Base-by-base conservation (phyloP, 1,140 invertebrate species). In the Oryctes rhinoceros region DNA sequence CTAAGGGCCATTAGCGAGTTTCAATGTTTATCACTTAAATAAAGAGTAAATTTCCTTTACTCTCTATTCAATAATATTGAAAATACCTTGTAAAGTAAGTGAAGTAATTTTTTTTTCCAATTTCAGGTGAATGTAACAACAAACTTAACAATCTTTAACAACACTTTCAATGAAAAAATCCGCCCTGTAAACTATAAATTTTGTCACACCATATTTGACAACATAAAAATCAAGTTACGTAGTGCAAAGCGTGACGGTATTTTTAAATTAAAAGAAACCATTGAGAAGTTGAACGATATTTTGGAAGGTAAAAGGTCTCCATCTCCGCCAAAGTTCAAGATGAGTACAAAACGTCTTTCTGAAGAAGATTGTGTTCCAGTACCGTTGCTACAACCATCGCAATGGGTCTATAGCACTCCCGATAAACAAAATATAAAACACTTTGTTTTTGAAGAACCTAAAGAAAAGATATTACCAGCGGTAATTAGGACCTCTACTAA, bases 321-420 rank as follows among this genome's bases (percentile, higher is more conserved):
- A 20, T 53, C 48, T 53, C 47, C 47, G 4, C 76, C 13, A 47
- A 78, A 39, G 20, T 76, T 7, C 10, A 76, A n/a, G 37, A 78
- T 78, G 49, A 53, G 47, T 11, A 78, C 44, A 30, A 78, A 78
- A 53, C 76, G 76, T 5, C 18, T 10, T n/a, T 48, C 49, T 7
- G 44, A 48, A 53, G 76, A 78, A 0, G 76, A 78, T n/a, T 59
- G 15, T 20, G 49, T 37, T 9, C 5, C 76, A 1, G 9, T 78
- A 15, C 30, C 35, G 0, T n/a, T 79, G 10, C 59, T 79, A 35
- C 78, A 53, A 35, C 78, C 11, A 35, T 79, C 78, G 6, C 62
- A 65, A 24, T 79, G 78, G 78, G 78, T 79, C 10, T 79, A 67
- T 37, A 65, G 59, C 24, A 79, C 78, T 10, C 78, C 78, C 1